Base-by-base conservation (phyloP, 2,888 invertebrate genomes). In the Eristalis tenax region DNA sequence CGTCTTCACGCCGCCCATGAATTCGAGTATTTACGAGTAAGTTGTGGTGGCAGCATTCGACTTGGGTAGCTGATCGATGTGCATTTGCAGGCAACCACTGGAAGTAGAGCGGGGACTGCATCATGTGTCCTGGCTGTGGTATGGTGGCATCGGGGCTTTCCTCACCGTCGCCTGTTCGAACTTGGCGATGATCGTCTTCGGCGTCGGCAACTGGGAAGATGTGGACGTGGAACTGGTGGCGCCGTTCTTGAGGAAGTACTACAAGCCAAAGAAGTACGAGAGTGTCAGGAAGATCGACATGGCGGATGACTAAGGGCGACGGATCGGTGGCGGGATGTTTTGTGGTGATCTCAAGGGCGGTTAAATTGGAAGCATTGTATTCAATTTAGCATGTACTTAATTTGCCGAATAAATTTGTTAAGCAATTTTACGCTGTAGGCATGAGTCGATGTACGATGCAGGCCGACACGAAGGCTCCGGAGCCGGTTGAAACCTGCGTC, bases 61-160 rank as follows among this genome's bases (percentile, higher is more conserved):
- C 40, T 28, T 32, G 18, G 13, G 2, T 38, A 6, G 50, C 18
- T 50, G 1, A 50, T 50, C 18, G 18, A 2, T 18, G 50, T 50
- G 1, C 8, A 8, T n/a, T 40, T 40, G 3, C 50, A 81, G 81
- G 6, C 64, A 63, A 59, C 69, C 81, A 5, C 2, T 50, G 18
- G 11, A 15, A 5, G 11, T 18, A 4, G 70, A 50, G 40, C 28
- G 28, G 28, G 23, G 78, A 88, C 89, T 95, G 32, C 95, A 95
- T 90, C 95, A 95, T 61, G 92, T 96, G 63, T 96, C 96, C n/a
- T 96, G 96, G 90, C 91, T 96, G 56, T 96, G 96, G 95, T 95
- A 96, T 89, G 95, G 95, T 0, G 91, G 94, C 0, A 92, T 95
- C 22, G 96, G 96, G 1, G 93, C 94, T 23, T 83, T 94, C 0